Evolutionary conservation across 2,888 invertebrate species (phyloP).

Genomic region (Adela reaumurella): DNA sequence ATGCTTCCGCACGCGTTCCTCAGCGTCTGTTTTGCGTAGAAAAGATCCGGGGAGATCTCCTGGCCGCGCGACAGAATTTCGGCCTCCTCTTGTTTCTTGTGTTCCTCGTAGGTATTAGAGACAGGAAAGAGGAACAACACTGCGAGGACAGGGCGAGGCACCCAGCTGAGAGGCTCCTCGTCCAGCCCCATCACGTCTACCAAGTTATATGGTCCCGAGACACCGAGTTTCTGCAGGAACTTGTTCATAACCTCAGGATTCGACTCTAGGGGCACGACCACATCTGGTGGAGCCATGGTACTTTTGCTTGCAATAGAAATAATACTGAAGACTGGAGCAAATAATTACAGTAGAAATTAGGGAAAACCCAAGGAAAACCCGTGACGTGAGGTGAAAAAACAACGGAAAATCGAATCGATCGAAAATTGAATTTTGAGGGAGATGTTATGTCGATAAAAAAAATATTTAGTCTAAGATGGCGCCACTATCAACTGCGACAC

Average conservation of each 20-base stretch:
- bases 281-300: too few species aligned
- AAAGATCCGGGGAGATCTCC: constrained; percentile 61
- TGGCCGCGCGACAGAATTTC: constrained; percentile 55
- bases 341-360: too few species aligned
- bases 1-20: constrained; percentile 95
- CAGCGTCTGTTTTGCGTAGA: constrained; percentile 83
- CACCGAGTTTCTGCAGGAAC: constrained; percentile 75
- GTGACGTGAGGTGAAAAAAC: too few species aligned
- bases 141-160: constrained; percentile 82
- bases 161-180: constrained; percentile 73
- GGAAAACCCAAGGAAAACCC: too few species aligned
- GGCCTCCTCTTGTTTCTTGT: constrained; percentile 61
- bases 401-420: too few species aligned
- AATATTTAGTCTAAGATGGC: too few species aligned
- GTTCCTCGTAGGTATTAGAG: constrained; percentile 69
- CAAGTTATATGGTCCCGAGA: constrained; percentile 74
- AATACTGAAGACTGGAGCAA: too few species aligned
- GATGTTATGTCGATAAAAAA: too few species aligned
- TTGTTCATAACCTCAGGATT: constrained; percentile 62
- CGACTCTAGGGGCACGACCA: constrained; percentile 34
- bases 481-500: too few species aligned
- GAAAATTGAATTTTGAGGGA: too few species aligned
- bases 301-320: too few species aligned
- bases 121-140: constrained; percentile 85
- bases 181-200: constrained; percentile 93